Conservation (phyloP, 2,113 vertebrate species). For the Mionectes macconnelli region DNA sequence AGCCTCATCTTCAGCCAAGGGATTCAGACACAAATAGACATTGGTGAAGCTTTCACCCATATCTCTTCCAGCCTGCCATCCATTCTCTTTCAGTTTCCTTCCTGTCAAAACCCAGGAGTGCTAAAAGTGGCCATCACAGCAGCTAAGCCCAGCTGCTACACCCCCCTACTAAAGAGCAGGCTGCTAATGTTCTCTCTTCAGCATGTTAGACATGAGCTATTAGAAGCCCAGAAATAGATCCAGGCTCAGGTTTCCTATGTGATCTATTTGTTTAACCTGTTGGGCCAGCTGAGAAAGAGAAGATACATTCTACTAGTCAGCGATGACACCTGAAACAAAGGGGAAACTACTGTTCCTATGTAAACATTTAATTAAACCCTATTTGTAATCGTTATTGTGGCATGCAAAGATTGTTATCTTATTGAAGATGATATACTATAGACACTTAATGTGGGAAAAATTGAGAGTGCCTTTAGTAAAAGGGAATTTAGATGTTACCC, state of each 20-base stretch:
- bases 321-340: conserved; percentile 15
- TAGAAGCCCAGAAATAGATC: conserved; percentile 8
- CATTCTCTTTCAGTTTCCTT: conserved; percentile 33
- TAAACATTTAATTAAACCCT: conserved; percentile 2
- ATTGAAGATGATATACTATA: not conserved
- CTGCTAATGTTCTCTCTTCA: conserved; percentile 12
- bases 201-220: not conserved
- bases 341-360: not conserved
- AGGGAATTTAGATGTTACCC: not conserved
- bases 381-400: not conserved
- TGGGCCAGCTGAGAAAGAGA: conserved; percentile 11
- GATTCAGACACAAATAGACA: not conserved
- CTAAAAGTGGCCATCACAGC: conserved; percentile 7
- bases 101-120: conserved; percentile 47
- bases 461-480: not conserved
- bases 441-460: not conserved
- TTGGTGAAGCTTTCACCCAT: conserved; percentile 22
- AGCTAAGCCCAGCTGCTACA: conserved; percentile 46
- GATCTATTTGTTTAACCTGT: conserved; percentile 42
- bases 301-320: not conserved
- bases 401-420: not conserved
- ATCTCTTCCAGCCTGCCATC: not conserved
- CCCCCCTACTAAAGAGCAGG: not conserved
- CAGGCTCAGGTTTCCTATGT: not conserved
- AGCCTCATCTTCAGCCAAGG: not conserved